Percentiles rank a stretch among this genome's conserved stretches.
Evolutionary conservation across 2,113 vertebrate species (phyloP).

Genomic region (Onychostoma macrolepis): DNA sequence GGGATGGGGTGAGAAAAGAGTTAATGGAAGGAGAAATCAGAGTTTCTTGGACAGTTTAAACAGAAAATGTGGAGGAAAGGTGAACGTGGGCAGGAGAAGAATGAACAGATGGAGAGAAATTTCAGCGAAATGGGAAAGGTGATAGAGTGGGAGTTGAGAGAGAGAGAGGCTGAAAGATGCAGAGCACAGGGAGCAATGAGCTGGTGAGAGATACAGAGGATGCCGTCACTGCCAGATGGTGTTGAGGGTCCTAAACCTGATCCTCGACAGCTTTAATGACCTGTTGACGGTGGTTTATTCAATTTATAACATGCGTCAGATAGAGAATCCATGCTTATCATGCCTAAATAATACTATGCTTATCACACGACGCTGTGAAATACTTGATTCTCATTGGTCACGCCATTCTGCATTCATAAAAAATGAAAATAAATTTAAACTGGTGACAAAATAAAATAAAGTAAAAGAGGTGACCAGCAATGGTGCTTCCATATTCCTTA

Average conservation of each 20-base stretch:
- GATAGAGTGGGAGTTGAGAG: constrained; percentile 26
- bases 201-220: not conserved
- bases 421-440: not conserved
- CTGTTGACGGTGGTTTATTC: not conserved
- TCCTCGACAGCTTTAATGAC: constrained; percentile 10
- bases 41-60: constrained; percentile 10
- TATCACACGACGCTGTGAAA: not conserved
- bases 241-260: constrained; percentile 28
- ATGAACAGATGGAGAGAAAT: constrained; percentile 38
- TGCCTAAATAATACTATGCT: not conserved
- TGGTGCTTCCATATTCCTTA: too few species aligned
- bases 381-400: not conserved
- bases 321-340: not conserved
- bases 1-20: not conserved
- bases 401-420: not conserved
- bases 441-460: not conserved
- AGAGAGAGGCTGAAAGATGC: constrained; percentile 9
- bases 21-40: not conserved
- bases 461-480: not conserved
- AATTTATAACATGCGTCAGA: not conserved
- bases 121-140: constrained; percentile 34
- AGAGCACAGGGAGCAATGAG: not conserved
- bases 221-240: constrained; percentile 42
- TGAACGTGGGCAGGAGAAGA: constrained; percentile 40
- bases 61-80: constrained; percentile 29